Evolutionary conservation across 1,140 invertebrate genomes (phyloP).

Genomic region (Ips typographus): DNA sequence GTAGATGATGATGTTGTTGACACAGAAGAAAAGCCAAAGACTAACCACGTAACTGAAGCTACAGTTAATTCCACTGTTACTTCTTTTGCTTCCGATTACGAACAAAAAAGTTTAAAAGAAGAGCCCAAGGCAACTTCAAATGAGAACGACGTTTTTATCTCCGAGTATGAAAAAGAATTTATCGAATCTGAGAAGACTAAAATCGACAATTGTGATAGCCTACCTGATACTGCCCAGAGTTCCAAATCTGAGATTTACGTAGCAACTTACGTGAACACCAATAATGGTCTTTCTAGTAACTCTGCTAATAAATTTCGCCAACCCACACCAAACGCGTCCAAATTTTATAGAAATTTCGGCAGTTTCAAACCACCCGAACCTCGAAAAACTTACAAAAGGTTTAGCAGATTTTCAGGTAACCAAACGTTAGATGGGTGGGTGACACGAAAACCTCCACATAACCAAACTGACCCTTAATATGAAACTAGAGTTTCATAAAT

Average conservation of each 20-base stretch:
- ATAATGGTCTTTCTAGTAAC: not conserved
- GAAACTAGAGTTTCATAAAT: not conserved
- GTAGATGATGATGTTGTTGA: not conserved
- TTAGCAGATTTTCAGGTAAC: conserved; percentile 32
- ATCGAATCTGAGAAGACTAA: not conserved
- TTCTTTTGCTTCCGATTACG: conserved; percentile 9
- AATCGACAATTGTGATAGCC: conserved; percentile 12
- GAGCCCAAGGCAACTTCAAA: not conserved
- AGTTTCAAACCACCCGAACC: conserved; percentile 31
- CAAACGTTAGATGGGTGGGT: conserved; percentile 42
- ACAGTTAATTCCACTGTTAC: not conserved
- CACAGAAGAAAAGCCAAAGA: not conserved
- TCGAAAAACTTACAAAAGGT: conserved; percentile 36
- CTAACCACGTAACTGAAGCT: not conserved
- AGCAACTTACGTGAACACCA: conserved; percentile 17
- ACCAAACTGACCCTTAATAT: not conserved
- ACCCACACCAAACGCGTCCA: too few species aligned
- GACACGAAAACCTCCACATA: conserved; percentile 15
- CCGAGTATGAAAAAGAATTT: conserved; percentile 25
- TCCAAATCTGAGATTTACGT: conserved; percentile 9
- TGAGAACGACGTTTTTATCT: conserved; percentile 10
- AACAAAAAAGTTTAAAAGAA: conserved; percentile 4
- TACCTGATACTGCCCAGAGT: not conserved
- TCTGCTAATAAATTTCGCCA: conserved; percentile 22
- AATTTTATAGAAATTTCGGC: conserved; percentile 10